phyloP scores from a whole-genome alignment of 2,888 invertebrate species.

The Cyaniris semiargus region DNA sequence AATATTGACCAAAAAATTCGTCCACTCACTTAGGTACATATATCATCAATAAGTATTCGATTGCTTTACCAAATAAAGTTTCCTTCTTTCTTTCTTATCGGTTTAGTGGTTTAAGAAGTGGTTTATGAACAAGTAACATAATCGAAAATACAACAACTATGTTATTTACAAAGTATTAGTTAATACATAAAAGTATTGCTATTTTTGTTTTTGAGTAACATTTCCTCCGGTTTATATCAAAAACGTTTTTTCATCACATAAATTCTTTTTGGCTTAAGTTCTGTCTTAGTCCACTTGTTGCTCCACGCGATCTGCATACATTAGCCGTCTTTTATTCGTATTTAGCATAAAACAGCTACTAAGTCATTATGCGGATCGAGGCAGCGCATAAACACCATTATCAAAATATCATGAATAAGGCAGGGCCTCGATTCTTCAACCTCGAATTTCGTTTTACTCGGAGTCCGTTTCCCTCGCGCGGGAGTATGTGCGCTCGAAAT shows the following conservation, averaged over 20 bases:
- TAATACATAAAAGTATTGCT: too few species aligned
- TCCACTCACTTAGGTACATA: too few species aligned
- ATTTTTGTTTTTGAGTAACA: too few species aligned
- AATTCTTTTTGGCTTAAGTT: constrained; percentile 57
- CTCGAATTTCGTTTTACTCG: background rate
- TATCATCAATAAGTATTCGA: too few species aligned
- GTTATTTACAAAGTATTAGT: too few species aligned
- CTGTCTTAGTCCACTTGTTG: constrained; percentile 69
- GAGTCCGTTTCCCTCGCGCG: background rate
- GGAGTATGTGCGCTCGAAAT: background rate
- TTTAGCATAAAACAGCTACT: constrained; percentile 73
- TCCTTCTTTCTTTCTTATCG: too few species aligned
- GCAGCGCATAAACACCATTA: constrained; percentile 75
- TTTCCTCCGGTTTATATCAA: background rate
- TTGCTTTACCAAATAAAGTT: too few species aligned
- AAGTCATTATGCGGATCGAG: constrained; percentile 75
- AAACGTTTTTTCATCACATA: constrained; percentile 42
- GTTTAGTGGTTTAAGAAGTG: too few species aligned
- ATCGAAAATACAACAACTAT: too few species aligned
- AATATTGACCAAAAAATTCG: too few species aligned
- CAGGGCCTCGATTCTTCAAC: constrained; percentile 40
- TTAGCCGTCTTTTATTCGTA: constrained; percentile 70
- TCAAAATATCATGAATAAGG: constrained; percentile 76
- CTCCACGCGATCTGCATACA: constrained; percentile 77
- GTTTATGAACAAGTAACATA: too few species aligned